Evolutionary conservation across 2,888 invertebrate genomes (phyloP), one percentile per base, ranked within the genome.

Genomic region (Scaptomyza polygonia): DNA sequence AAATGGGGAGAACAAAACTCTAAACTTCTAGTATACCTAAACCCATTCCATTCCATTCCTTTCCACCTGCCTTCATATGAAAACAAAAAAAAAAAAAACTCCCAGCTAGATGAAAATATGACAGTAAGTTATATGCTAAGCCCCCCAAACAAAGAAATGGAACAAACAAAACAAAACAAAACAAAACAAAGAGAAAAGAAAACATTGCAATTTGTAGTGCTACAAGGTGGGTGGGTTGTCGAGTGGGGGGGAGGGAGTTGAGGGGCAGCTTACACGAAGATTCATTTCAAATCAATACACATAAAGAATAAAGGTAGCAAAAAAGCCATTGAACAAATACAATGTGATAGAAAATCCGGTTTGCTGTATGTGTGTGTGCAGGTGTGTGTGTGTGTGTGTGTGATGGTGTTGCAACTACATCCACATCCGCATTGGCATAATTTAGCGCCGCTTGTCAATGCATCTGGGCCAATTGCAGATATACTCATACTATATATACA

Each of bases 281-380:
- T 82, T 82, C 86, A 82, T 82, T 82, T 86, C 81, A 77, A 86
- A 82, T 82, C 82, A 84, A 82, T 82, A 84, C 84, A 86, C 82
- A 86, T 84, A 86, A 86, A 86, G 72, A 65, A 84, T 75, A 71
- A 66, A 77, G 68, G 67, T 66, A 67, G 66, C n/a, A n/a, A n/a
- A 48, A 57, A 67, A 84, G 51, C 73, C 84, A 61, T 48, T 63
- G 62, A 61, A 51, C 77, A 72, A 58, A 68, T 56, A 65, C 76
- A 66, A 70, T 42, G 57, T 56, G 34, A 49, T 25, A 40, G 29
- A 45, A 51, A 45, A 51, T 42, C n/a, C 21, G 44, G 12, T 36
- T 29, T 47, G 36, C 5, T 39, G n/a, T 42, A 25, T 27, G 40
- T 51, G 40, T 16, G 48, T 48, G 16, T 39, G 42, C 29, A 29